A percentile compares a stretch with the other conserved stretches of the same genome.
These are phyloP conservation scores for Nettapus auritus DNA, from an alignment of 2,113 vertebrate genomes.

Conservation along the genomic window DNA sequence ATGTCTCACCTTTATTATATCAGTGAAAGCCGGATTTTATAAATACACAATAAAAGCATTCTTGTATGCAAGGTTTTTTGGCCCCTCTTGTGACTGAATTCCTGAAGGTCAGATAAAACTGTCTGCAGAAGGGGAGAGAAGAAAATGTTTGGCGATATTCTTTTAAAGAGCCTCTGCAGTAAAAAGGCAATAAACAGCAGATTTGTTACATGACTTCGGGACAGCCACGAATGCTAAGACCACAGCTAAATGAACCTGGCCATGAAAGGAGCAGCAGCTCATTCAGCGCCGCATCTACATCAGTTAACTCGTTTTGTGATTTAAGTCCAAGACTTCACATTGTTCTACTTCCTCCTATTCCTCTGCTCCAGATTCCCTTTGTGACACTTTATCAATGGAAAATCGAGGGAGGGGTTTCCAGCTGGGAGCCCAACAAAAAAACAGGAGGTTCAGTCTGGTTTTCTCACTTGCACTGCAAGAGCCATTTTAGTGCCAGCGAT, in stretches of 20 bases:
- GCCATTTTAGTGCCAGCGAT: slow-evolving; percentile 16
- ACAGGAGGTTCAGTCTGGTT: slow-evolving; percentile 47
- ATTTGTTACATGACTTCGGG: slow-evolving; percentile 6
- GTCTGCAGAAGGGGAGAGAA: not conserved
- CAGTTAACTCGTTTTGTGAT: slow-evolving; percentile 47
- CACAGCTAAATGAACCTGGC: slow-evolving; percentile 31
- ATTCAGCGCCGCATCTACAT: not conserved
- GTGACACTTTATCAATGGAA: slow-evolving; percentile 69
- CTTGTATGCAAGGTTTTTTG: not conserved
- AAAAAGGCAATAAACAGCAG: slow-evolving; percentile 44
- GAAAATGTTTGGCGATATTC: not conserved
- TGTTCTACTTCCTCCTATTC: slow-evolving; percentile 55
- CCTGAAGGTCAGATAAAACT: slow-evolving; percentile 60
- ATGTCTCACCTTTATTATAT: slow-evolving; percentile 50
- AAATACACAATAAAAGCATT: slow-evolving; percentile 61
- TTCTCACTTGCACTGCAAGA: slow-evolving; percentile 15
- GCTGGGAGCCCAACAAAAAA: slow-evolving; percentile 60
- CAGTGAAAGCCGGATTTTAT: slow-evolving; percentile 45
- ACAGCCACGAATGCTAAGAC: not conserved
- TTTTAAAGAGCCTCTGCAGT: slow-evolving; percentile 7
- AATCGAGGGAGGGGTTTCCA: slow-evolving; percentile 64
- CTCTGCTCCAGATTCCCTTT: slow-evolving; percentile 62
- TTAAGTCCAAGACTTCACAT: slow-evolving; percentile 39
- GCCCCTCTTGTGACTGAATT: slow-evolving; percentile 39
- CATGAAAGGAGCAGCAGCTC: slow-evolving; percentile 49